Evolutionary conservation across 2,113 vertebrate genomes (phyloP), one percentile per base, ranked within the genome.

Genomic region (Bufo bufo): DNA sequence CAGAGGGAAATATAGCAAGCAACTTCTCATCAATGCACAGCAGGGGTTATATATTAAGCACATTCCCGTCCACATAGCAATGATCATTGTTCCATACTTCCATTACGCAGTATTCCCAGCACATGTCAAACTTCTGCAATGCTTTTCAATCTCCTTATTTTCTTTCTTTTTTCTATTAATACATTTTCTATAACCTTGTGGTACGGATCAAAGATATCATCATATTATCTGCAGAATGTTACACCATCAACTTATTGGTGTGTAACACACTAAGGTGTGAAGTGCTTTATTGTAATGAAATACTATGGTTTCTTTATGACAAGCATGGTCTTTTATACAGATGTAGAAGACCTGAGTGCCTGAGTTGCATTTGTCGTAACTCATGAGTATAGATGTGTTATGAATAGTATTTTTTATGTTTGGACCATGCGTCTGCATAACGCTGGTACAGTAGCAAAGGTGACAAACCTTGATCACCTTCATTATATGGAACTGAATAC

Each of bases 51-150:
- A 12, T 65, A 87, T 87, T 54, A 72, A 58, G 50, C 11, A 61
- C 63, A 74, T 33, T 58, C 23, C 47, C 63, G 4, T 66, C 23
- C 52, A 19, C 72, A 43, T 43, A 19, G 43, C 23, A 85, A 52
- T 75, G 69, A 74, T 74, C 50, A 85, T 59, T 75, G 83, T 47
- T 85, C 52, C 50, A 85, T 59, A 59, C 69, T 47, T 85, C 52
- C 66, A 59, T 85, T 74, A 69, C 66, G 58, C 23, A 43, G 12
- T 72, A 85, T 85, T 85, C 83, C 54, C 50, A 74, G 50, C 52
- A 59, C 63, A 75, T 85, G 83, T 84, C 49, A 58, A 47, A 85
- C 23, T 58, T 59, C 9, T 74, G 56, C 5, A 74, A 83, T n/a
- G 47, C 19, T 54, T 69, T n/a, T 17, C 54, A 61, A 61, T 75